Conservation (phyloP, 2,888 invertebrate genomes). For the Torymus tubicola region DNA sequence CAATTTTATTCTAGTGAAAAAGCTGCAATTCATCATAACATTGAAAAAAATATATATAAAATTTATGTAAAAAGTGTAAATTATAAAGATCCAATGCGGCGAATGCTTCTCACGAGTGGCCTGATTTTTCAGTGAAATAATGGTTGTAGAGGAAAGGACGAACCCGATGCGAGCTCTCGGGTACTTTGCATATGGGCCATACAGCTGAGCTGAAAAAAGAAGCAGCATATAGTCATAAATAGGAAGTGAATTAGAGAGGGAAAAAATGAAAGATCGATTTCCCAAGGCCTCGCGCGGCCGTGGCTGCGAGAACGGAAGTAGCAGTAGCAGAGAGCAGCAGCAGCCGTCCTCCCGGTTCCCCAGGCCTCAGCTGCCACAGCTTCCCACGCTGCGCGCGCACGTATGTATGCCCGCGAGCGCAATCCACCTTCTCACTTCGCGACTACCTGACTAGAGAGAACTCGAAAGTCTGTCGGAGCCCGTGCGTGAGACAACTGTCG, state of each 20-base stretch:
- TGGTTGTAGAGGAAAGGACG: not conserved
- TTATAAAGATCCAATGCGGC: no score
- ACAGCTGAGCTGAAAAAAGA: not conserved
- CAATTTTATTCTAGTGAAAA: no score
- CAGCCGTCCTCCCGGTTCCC: slow-evolving; percentile 58
- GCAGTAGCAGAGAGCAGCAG: slow-evolving; percentile 66
- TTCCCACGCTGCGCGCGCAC: slow-evolving; percentile 70
- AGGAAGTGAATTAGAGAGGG: slow-evolving; percentile 29
- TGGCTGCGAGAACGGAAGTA: slow-evolving; percentile 55
- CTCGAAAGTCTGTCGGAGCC: not conserved
- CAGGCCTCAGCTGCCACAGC: slow-evolving; percentile 72
- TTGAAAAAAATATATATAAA: no score
- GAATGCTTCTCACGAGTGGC: no score
- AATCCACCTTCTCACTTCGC: slow-evolving; percentile 61
- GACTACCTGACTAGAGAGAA: slow-evolving; percentile 54
- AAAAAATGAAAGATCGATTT: slow-evolving; percentile 51
- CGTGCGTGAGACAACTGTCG: no score
- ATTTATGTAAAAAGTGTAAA: no score
- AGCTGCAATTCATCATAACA: no score
- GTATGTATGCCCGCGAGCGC: slow-evolving; percentile 56
- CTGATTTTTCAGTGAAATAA: not conserved
- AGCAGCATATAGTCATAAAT: slow-evolving; percentile 19
- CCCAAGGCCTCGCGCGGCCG: slow-evolving; percentile 38
- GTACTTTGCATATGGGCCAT: slow-evolving; percentile 37
- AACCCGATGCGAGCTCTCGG: not conserved